phyloP scores from a whole-genome alignment of 1,140 invertebrate species.

The Asbolus verrucosus region DNA sequence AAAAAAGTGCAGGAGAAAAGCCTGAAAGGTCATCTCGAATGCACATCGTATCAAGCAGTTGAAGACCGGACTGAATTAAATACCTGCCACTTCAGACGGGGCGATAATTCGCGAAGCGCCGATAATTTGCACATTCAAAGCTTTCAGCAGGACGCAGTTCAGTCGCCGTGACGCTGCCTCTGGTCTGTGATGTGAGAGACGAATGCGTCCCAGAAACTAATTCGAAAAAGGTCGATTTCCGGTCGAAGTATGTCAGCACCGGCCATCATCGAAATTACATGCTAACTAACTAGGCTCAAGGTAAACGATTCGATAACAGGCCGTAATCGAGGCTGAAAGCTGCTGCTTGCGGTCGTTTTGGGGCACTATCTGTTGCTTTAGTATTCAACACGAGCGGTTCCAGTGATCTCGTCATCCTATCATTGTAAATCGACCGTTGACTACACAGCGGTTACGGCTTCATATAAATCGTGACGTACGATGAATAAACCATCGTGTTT shows the following conservation, averaged over 20 bases:
- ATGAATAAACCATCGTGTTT: conserved; percentile 39
- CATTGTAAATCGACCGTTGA: conserved; percentile 46
- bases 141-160: too few species aligned
- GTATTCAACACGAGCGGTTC: conserved; percentile 40
- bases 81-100: too few species aligned
- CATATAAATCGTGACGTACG: conserved; percentile 43
- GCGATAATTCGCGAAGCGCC: too few species aligned
- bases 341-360: conserved; percentile 11
- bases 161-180: too few species aligned
- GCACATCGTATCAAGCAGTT: too few species aligned
- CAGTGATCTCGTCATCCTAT: conserved; percentile 45
- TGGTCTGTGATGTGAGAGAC: conserved; percentile 2
- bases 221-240: conserved; percentile 39
- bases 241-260: conserved; percentile 16
- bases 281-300: conserved; percentile 41
- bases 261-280: conserved; percentile 28
- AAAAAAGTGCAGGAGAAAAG: too few species aligned
- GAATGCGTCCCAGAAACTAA: conserved; percentile 19
- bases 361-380: conserved; percentile 43
- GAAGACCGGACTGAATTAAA: too few species aligned
- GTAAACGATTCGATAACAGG: conserved; percentile 40
- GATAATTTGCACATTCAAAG: too few species aligned
- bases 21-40: too few species aligned
- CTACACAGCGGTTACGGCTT: conserved; percentile 44
- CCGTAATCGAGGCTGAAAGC: conserved; percentile 39